Conservation (phyloP, 2,113 vertebrate species). For the Lasiurus borealis region DNA sequence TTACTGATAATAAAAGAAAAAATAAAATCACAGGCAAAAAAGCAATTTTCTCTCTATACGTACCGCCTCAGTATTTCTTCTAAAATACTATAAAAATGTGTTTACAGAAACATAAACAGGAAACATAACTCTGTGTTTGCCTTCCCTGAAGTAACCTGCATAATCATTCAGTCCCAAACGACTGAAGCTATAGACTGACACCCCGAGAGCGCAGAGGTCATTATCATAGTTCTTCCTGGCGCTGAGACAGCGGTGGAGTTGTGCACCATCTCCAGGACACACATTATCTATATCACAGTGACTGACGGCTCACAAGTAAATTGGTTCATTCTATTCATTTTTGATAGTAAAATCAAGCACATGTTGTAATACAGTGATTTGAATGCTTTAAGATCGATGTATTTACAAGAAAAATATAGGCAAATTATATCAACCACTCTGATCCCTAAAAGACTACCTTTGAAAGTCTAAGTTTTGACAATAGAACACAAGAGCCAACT, state of each 20-base stretch:
- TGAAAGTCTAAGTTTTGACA: background rate
- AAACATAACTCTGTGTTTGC: background rate
- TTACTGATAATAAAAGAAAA: background rate
- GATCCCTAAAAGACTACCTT: background rate
- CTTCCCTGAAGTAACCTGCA: background rate
- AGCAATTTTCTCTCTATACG: background rate
- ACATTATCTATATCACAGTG: background rate
- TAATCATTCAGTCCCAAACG: background rate
- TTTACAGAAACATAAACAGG: background rate
- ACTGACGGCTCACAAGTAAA: no score
- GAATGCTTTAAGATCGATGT: background rate
- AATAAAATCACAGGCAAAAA: background rate
- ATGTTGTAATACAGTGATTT: background rate
- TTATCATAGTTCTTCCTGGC: background rate
- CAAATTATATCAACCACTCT: background rate
- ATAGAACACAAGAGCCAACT: background rate
- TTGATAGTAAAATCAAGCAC: background rate
- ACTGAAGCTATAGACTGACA: background rate
- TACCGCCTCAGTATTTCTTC: background rate
- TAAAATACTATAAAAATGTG: background rate
- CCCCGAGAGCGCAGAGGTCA: background rate
- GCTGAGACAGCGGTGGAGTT: fast-evolving
- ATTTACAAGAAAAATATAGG: background rate
- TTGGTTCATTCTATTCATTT: background rate
- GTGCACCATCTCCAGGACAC: fast-evolving